Base-by-base conservation (phyloP, 2,113 vertebrate species). In the Cyprinodon variegatus region DNA sequence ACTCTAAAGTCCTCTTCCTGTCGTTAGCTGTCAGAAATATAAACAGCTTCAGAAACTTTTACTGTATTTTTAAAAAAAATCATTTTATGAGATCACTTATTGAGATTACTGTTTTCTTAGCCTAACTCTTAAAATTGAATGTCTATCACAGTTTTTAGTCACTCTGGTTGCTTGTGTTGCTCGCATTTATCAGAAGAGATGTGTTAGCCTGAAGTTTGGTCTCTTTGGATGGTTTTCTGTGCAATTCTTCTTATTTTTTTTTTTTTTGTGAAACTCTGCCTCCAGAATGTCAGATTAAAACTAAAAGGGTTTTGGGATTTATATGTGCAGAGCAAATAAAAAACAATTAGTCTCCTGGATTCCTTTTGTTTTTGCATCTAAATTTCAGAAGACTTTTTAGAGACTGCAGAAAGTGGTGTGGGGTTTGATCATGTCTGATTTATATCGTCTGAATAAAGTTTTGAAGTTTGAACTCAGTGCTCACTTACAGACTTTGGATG, bases 381-480 rank as follows among this genome's bases (percentile, higher is more conserved):
- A 79, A 74, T 64, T 70, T 67, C 73, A 64, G 7, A 40, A 76
- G 61, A 73, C 78, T 79, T 82, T 77, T 83, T 81, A 84, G 72
- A 65, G 78, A 81, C 14, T 70, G 76, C 81, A 60, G 68, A n/a
- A 62, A 60, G 71, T 74, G 59, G 71, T 37, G 29, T 65, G 68
- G 77, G 76, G 53, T 75, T 79, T 72, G 76, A 17, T 81, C 72
- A 3, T 59, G 65, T 57, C 39, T 45, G 69, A 68, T 73, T 85
- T 77, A 74, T 67, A 72, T 74, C 69, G 73, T 86, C 46, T 67
- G 50, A 86, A 86, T 79, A 81, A 78, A 84, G 36, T 65, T 64
- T 74, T 65, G 22, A n/a, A 15, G 5, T 45, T 20, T 6, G 17
- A 57, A 20, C 50, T 57, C 50, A 9, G 50, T 41, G 41, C 9